Evolutionary conservation across 2,888 invertebrate species (phyloP).

Genomic region (Julus scandinavius): DNA sequence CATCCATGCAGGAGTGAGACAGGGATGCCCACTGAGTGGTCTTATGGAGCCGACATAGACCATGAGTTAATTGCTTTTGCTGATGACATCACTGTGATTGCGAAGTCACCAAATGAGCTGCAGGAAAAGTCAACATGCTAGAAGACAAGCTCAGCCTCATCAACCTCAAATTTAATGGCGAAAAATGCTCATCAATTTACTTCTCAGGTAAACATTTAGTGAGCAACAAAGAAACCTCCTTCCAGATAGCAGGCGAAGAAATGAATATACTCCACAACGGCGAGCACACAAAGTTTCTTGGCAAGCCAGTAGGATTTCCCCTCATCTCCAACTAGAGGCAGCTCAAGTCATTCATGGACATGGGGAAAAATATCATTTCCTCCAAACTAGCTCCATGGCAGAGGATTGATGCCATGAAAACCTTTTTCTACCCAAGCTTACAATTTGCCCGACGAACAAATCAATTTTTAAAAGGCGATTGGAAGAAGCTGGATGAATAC

Average conservation of each 20-base stretch:
- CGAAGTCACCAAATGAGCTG: not conserved
- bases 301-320: not conserved
- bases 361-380: constrained; percentile 53
- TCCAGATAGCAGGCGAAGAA: not conserved
- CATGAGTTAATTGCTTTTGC: constrained; percentile 57
- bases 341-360: constrained; percentile 48
- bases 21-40: constrained; percentile 60
- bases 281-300: not conserved
- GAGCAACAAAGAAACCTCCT: not conserved
- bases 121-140: constrained; percentile 54
- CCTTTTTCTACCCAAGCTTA: constrained; percentile 59
- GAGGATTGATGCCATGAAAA: constrained; percentile 60
- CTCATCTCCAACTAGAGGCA: not conserved
- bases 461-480: not conserved
- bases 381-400: constrained; percentile 61
- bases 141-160: constrained; percentile 57
- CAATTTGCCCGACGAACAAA: constrained; percentile 54
- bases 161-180: not conserved
- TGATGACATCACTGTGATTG: constrained; percentile 57
- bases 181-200: not conserved
- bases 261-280: constrained; percentile 31
- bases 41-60: not conserved
- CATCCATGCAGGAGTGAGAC: constrained; percentile 58
- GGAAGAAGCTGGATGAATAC: not conserved
- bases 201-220: not conserved